Evolutionary conservation across 2,888 invertebrate species (phyloP).

Genomic region (Lycocerus yunnanus): DNA sequence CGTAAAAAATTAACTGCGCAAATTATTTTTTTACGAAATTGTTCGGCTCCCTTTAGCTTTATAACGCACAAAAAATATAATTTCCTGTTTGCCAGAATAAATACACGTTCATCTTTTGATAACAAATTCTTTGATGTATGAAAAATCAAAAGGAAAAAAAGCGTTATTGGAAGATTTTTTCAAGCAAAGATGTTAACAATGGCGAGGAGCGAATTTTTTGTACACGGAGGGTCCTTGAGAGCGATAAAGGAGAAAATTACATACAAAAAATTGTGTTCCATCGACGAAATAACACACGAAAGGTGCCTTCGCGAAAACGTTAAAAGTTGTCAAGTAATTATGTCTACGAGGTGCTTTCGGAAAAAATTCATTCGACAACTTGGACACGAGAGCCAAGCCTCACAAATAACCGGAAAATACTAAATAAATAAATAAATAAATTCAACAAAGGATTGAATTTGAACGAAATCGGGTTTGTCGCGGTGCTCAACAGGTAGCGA

Average conservation of each 20-base stretch:
- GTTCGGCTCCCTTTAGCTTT: background rate
- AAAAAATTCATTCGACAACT: too few species aligned
- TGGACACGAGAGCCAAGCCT: too few species aligned
- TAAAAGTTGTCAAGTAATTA: background rate
- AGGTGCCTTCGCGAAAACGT: background rate
- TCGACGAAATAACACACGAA: background rate
- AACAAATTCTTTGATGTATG: background rate
- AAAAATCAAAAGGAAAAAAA: background rate
- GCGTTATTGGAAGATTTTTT: background rate
- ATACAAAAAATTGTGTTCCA: background rate
- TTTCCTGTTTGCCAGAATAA: background rate
- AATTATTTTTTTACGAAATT: background rate
- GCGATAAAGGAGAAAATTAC: background rate
- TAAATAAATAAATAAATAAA: background rate
- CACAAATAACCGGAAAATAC: too few species aligned
- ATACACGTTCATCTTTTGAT: background rate
- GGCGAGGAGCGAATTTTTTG: background rate
- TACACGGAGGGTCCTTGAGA: background rate
- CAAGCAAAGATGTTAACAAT: background rate
- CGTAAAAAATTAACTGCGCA: background rate
- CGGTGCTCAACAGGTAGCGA: background rate
- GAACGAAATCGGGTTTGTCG: background rate
- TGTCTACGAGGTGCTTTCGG: background rate
- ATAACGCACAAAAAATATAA: background rate
- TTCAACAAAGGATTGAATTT: background rate